Evolutionary conservation across 2,797 vertebrate species (phyloP).

Genomic region (Arremon brunneinucha): DNA sequence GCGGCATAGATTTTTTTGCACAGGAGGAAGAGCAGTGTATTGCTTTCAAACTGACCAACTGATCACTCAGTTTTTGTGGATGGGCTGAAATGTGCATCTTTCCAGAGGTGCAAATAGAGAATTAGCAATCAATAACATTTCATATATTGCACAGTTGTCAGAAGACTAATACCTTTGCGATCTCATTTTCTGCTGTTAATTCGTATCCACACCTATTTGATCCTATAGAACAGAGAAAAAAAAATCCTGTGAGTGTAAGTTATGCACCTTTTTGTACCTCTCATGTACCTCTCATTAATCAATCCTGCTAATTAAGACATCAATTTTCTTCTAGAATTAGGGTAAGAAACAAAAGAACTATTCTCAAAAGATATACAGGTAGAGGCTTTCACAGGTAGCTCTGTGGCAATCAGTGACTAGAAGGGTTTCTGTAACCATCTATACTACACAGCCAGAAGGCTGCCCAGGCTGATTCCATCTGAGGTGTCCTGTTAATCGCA

Average conservation of each 20-base stretch:
- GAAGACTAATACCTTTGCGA: neutral
- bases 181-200: neutral
- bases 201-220: neutral
- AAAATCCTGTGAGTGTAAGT: neutral
- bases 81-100: neutral
- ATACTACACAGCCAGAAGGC: fast-evolving
- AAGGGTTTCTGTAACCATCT: neutral
- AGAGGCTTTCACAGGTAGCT: neutral
- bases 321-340: neutral
- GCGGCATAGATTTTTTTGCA: neutral
- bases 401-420: neutral
- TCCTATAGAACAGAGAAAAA: neutral
- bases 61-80: neutral
- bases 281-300: neutral
- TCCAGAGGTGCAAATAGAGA: neutral
- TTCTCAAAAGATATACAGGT: neutral
- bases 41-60: neutral
- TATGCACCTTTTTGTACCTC: neutral
- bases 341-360: neutral
- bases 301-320: neutral
- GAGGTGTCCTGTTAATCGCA: neutral
- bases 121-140: neutral
- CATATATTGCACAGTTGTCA: neutral
- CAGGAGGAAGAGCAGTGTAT: neutral
- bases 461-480: neutral